Conservation (phyloP, 2,797 vertebrate species). For the Rhincodon typus region DNA sequence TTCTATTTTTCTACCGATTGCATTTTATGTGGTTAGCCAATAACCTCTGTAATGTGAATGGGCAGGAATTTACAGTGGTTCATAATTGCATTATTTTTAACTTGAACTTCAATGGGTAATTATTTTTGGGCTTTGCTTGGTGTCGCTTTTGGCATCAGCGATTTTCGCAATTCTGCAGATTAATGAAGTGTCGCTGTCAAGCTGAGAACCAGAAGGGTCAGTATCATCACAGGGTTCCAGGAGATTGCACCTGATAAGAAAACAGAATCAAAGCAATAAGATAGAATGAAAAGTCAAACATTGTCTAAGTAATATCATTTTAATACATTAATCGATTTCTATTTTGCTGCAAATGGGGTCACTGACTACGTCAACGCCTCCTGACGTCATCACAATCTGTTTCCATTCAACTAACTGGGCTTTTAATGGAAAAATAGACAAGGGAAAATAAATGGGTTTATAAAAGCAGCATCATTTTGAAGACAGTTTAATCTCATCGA, state of each 20-base stretch:
- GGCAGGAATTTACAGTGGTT: neutral
- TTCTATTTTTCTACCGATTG: no score
- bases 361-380: neutral
- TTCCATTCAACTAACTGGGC: conserved; percentile 7
- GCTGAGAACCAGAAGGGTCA: neutral
- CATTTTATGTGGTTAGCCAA: neutral
- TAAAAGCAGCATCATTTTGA: neutral
- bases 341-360: conserved; percentile 6
- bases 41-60: neutral
- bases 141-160: neutral
- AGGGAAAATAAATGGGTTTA: neutral
- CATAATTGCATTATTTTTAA: neutral
- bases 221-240: neutral
- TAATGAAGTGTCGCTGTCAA: neutral
- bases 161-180: neutral
- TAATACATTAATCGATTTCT: conserved; percentile 27
- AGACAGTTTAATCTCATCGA: conserved; percentile 13
- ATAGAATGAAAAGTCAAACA: neutral
- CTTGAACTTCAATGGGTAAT: neutral
- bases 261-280: neutral
- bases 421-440: conserved; percentile 1
- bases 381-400: neutral
- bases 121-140: neutral
- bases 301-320: neutral
- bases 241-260: neutral